Conservation (phyloP, 1,140 invertebrate species). For the Formica exsecta region DNA sequence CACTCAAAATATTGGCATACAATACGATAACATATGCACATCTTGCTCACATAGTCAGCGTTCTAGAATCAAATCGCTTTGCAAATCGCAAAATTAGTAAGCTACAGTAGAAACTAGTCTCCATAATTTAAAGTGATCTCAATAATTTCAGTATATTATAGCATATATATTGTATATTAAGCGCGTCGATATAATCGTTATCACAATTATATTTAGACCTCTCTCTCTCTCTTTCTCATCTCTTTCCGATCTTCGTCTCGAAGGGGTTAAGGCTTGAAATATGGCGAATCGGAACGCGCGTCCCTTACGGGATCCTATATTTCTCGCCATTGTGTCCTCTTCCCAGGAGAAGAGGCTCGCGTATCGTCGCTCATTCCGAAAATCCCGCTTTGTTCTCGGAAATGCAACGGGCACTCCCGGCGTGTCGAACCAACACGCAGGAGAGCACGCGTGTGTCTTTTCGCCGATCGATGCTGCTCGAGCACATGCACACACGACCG, state of each 20-base stretch:
- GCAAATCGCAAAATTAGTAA: background rate
- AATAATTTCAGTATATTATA: background rate
- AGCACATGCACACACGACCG: slow-evolving; percentile 56
- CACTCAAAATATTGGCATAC: background rate
- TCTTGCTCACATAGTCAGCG: background rate
- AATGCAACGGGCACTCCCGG: slow-evolving; percentile 46
- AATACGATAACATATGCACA: background rate
- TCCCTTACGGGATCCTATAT: background rate
- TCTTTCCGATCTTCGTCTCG: background rate
- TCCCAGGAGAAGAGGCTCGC: background rate
- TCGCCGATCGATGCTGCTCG: slow-evolving; percentile 64
- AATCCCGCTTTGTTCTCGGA: slow-evolving; percentile 49
- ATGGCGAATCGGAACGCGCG: slow-evolving; percentile 20
- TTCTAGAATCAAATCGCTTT: background rate
- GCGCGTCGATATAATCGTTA: too few relatives aligned
- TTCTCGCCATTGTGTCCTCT: slow-evolving; percentile 30
- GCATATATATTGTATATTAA: background rate
- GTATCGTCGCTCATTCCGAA: slow-evolving; percentile 35
- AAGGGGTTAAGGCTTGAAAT: slow-evolving; percentile 35
- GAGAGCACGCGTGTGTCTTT: slow-evolving; percentile 56
- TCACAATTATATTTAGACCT: background rate
- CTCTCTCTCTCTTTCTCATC: background rate
- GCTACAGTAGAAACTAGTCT: too few relatives aligned
- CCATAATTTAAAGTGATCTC: background rate
- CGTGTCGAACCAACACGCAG: background rate